Percentiles rank a stretch among this genome's conserved stretches.
phyloP scores from a whole-genome alignment of 1,140 invertebrate genomes.

The Microvelia longipes region DNA sequence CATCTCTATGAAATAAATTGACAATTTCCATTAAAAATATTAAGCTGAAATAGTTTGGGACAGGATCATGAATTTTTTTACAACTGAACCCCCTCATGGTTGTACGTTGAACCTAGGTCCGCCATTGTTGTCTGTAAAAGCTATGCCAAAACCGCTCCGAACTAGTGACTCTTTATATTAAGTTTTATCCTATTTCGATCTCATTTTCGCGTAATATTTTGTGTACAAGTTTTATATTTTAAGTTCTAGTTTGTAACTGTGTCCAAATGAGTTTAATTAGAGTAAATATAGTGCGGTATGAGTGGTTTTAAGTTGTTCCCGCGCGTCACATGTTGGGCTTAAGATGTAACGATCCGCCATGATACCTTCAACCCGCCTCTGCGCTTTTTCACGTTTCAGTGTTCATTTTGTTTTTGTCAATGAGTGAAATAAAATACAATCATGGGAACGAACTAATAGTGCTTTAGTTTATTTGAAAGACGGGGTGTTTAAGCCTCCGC shows the following conservation, averaged over 20 bases:
- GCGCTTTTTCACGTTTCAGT: slow-evolving; percentile 18
- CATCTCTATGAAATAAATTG: neutral
- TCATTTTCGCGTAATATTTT: neutral
- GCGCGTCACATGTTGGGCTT: slow-evolving; percentile 23
- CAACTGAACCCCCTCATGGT: neutral
- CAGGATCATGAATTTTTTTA: neutral
- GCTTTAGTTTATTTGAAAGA: slow-evolving; percentile 14
- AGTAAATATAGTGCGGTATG: neutral
- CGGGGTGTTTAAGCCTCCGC: slow-evolving; percentile 20
- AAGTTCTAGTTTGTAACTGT: neutral
- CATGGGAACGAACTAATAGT: slow-evolving; percentile 24
- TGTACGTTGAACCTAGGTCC: neutral
- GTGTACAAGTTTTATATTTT: neutral
- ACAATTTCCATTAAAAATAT: neutral
- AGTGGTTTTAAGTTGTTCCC: slow-evolving; percentile 14
- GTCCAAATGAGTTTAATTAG: neutral
- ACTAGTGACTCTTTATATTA: neutral
- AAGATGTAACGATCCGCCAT: slow-evolving; percentile 24
- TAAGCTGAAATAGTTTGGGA: neutral
- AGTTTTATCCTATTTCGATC: neutral
- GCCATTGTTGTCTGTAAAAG: neutral
- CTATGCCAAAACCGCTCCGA: neutral
- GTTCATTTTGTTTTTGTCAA: slow-evolving; percentile 22
- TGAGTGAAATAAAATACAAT: slow-evolving; percentile 21
- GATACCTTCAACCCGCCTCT: slow-evolving; percentile 17